Conservation (phyloP, 2,113 vertebrate species). For the Leucosticte australis region DNA sequence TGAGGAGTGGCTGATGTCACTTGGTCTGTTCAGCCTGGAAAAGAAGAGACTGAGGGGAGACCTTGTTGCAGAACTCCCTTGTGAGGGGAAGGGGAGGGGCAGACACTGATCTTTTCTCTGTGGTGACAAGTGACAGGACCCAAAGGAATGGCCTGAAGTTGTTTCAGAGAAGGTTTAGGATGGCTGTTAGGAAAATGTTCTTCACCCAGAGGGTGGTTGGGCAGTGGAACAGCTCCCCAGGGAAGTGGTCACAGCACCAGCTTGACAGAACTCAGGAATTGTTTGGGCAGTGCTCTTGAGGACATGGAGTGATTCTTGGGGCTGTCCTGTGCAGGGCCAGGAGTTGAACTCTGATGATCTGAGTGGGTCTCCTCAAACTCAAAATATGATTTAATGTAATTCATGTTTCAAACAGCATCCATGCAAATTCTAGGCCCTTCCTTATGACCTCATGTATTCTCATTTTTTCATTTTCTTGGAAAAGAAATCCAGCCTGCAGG, state of each 20-base stretch:
- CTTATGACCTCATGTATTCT: not conserved
- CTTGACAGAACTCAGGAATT: not conserved
- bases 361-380: not conserved
- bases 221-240: not conserved
- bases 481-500: not conserved
- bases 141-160: not conserved
- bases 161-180: not conserved
- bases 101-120: not conserved
- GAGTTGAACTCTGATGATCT: not conserved
- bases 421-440: not conserved
- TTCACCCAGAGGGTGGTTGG: fast-evolving
- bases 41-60: not conserved
- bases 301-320: not conserved
- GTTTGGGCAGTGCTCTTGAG: not conserved
- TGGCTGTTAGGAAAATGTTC: not conserved
- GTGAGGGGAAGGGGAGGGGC: fast-evolving
- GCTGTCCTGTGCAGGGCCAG: not conserved
- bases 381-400: not conserved
- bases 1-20: not conserved
- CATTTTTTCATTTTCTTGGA: not conserved
- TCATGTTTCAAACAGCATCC: not conserved
- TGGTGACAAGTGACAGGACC: not conserved
- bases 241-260: not conserved
- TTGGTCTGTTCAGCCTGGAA: not conserved
- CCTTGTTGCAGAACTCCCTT: not conserved